These are phyloP conservation scores for Salminus brasiliensis DNA, from an alignment of 2,113 vertebrate genomes.

Conservation along the genomic window DNA sequence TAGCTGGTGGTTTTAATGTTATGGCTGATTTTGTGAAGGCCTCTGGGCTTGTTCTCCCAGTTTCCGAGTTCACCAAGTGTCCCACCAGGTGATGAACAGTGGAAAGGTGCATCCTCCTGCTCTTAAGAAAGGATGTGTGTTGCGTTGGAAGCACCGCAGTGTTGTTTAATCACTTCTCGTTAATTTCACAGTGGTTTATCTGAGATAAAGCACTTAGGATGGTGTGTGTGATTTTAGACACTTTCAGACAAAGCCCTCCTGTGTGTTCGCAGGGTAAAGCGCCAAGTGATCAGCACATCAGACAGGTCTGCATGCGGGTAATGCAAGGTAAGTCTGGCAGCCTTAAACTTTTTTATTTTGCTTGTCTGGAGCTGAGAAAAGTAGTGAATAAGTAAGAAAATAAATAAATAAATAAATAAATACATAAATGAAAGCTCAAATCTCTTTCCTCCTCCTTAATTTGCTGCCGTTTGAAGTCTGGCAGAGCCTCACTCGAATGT, in stretches of 20 bases:
- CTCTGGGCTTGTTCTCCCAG: too few species aligned
- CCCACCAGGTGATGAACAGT: too few species aligned
- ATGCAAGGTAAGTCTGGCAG: conserved; percentile 87
- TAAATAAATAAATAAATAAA: background rate
- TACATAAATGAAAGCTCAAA: background rate
- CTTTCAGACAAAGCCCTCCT: background rate
- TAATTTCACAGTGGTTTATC: background rate
- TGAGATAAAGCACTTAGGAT: background rate
- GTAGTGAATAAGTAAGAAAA: background rate
- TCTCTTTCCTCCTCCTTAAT: background rate
- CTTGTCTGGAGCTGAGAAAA: background rate
- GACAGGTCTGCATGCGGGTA: conserved; percentile 97
- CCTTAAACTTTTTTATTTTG: background rate
- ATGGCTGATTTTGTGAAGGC: too few species aligned
- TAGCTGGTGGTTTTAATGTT: too few species aligned
- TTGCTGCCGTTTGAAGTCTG: conserved; percentile 22
- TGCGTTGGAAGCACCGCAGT: background rate
- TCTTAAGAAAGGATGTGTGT: too few species aligned
- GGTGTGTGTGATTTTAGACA: background rate
- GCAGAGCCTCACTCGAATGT: background rate
- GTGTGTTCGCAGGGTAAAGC: conserved; percentile 85
- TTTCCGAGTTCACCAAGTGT: too few species aligned
- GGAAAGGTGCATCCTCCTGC: too few species aligned
- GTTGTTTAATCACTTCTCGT: background rate
- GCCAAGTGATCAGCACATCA: conserved; percentile 93